Conservation (phyloP, 2,797 vertebrate genomes). For the Lindbergichthys nudifrons region DNA sequence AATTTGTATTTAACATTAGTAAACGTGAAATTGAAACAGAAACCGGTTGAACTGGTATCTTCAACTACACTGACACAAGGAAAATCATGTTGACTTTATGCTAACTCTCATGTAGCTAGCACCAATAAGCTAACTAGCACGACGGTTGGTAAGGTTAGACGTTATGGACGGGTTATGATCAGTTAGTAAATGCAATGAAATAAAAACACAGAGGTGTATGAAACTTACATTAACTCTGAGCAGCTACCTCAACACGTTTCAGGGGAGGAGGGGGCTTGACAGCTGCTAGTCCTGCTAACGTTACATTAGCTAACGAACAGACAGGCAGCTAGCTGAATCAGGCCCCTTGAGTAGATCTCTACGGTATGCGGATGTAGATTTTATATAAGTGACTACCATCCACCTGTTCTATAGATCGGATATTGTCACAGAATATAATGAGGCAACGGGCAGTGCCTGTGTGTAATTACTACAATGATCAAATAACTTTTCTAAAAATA, state of each 20-base stretch:
- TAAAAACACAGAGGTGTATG: background rate
- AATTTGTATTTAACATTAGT: background rate
- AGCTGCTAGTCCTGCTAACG: constrained; percentile 20
- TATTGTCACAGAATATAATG: background rate
- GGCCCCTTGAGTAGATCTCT: background rate
- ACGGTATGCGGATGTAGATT: rapidly evolving
- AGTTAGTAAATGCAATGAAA: background rate
- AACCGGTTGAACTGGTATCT: background rate
- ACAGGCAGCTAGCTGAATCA: constrained; percentile 41
- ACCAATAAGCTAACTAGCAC: background rate
- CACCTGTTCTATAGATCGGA: constrained; percentile 42
- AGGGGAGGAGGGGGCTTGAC: constrained; percentile 22
- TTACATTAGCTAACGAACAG: background rate
- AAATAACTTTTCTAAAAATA: rapidly evolving
- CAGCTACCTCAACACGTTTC: constrained; percentile 61
- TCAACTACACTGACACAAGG: background rate
- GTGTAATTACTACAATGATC: background rate
- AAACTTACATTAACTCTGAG: constrained; percentile 72
- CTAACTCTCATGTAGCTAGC: background rate
- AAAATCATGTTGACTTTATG: background rate
- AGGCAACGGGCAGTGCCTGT: constrained; percentile 39
- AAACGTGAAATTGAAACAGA: constrained; percentile 12
- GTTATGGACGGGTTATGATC: too few relatives aligned
- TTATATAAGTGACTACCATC: rapidly evolving
- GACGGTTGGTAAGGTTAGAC: rapidly evolving